Percentiles rank a stretch among this genome's conserved stretches.
phyloP scores from a whole-genome alignment of 2,113 vertebrate genomes.

The Empidonax alnorum region DNA sequence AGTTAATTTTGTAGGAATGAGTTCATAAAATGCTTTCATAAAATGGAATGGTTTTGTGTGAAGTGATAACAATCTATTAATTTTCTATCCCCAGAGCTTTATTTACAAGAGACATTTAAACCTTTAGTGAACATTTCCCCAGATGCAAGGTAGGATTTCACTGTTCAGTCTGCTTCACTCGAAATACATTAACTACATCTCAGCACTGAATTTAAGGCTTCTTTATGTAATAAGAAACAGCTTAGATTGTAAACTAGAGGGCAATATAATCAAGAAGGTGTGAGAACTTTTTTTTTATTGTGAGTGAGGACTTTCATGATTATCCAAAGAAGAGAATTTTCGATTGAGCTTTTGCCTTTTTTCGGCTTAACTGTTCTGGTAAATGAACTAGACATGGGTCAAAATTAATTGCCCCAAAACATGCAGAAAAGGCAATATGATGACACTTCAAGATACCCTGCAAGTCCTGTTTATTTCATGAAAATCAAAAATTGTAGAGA shows the following conservation, averaged over 20 bases:
- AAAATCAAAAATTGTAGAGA: neutral
- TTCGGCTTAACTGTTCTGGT: neutral
- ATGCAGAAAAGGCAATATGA: neutral
- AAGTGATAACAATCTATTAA: constrained; percentile 41
- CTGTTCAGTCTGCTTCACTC: constrained; percentile 8
- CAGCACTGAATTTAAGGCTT: neutral
- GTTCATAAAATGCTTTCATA: neutral
- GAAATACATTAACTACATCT: neutral
- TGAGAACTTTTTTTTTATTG: neutral
- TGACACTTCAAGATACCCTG: neutral
- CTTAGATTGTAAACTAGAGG: neutral
- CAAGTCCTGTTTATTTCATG: neutral
- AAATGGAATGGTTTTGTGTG: neutral
- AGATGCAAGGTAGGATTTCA: constrained; percentile 88
- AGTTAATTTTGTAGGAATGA: neutral
- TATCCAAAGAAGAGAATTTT: neutral
- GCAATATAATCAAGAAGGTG: neutral
- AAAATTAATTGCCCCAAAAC: neutral
- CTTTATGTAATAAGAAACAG: neutral
- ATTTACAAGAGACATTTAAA: constrained; percentile 99
- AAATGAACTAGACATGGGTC: neutral
- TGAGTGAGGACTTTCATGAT: neutral
- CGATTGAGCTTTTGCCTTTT: neutral
- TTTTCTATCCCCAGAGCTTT: constrained; percentile 85
- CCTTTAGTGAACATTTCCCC: constrained; percentile 98